Base-by-base conservation (phyloP, 2,888 invertebrate genomes). In the Salticus scenicus region DNA sequence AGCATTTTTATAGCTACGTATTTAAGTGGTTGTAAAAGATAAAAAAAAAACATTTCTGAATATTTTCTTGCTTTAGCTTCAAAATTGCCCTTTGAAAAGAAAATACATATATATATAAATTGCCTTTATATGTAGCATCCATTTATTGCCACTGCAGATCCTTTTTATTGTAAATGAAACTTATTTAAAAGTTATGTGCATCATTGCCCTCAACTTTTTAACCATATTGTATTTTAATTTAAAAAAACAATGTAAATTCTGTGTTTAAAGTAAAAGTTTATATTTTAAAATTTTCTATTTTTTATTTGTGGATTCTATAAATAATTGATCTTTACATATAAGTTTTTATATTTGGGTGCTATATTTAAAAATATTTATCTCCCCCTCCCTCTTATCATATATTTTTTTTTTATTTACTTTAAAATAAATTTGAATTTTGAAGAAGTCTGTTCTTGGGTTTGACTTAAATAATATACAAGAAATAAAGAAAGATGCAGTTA, bases 171-270 rank as follows among this genome's bases (percentile, higher is more conserved):
- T 75, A 75, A 75, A 42, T 81, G 67, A 80, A 74, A 69, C 69
- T 67, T 67, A 47, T 72, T 75, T 64, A 74, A 75, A 74, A 74
- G 75, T 81, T 75, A 74, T 81, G 63, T 81, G 81, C 75, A 75
- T 70, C 20, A 75, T 63, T 24, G 57, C 57, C 20, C 4, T 57
- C 4, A 57, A 5, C 7, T 57, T 47, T 57, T 57, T 57, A 57
- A 5, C 57, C 24, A 57, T 24, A 57, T 24, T 57, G 57, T 57
- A 57, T 57, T n/a, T 57, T 57, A 24, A 57, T 57, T 57, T 57
- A 24, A 57, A 57, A 17, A 24, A n/a, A n/a, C n/a, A 57, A 4
- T 57, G 57, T 57, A 57, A 57, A 47, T 24, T 57, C 57, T 57
- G 57, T 57, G 57, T 57, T 24, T 24, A 57, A 57, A 57, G 10